These are phyloP conservation scores for Neocrepidodera transversa DNA, from an alignment of 2,888 invertebrate species.

Conservation along the genomic window DNA sequence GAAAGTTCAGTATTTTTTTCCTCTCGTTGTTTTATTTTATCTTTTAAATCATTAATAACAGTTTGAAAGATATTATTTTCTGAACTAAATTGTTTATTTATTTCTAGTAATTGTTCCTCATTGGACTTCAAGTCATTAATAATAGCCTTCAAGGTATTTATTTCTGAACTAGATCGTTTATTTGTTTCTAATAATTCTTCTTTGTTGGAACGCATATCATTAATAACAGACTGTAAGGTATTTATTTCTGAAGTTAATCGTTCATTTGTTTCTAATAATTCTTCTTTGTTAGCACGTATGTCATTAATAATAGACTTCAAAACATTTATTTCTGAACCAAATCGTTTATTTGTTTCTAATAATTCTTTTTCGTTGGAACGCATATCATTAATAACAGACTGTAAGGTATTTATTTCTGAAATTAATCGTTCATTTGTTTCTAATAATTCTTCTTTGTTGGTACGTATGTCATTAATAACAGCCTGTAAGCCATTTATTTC, in stretches of 20 bases:
- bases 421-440: background rate
- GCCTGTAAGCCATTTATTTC: too few relatives aligned
- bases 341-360: too few relatives aligned
- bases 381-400: slow-evolving; percentile 19
- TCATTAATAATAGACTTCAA: too few relatives aligned
- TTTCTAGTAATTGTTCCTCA: slow-evolving; percentile 7
- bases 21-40: slow-evolving; percentile 18
- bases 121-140: slow-evolving; percentile 19
- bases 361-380: too few relatives aligned
- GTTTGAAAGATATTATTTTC: slow-evolving; percentile 25
- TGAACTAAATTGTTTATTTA: background rate
- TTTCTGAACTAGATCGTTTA: slow-evolving; percentile 5
- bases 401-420: slow-evolving; percentile 22
- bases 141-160: slow-evolving; percentile 17
- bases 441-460: slow-evolving; percentile 1
- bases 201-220: slow-evolving; percentile 6
- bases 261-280: background rate
- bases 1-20: slow-evolving; percentile 26
- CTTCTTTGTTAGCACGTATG: background rate
- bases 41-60: slow-evolving; percentile 14
- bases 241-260: slow-evolving; percentile 15
- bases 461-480: too few relatives aligned
- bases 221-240: slow-evolving; percentile 20
- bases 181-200: slow-evolving; percentile 1
- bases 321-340: too few relatives aligned